Evolutionary conservation across 2,888 invertebrate genomes (phyloP).

Genomic region (Amblyteles armatorius): DNA sequence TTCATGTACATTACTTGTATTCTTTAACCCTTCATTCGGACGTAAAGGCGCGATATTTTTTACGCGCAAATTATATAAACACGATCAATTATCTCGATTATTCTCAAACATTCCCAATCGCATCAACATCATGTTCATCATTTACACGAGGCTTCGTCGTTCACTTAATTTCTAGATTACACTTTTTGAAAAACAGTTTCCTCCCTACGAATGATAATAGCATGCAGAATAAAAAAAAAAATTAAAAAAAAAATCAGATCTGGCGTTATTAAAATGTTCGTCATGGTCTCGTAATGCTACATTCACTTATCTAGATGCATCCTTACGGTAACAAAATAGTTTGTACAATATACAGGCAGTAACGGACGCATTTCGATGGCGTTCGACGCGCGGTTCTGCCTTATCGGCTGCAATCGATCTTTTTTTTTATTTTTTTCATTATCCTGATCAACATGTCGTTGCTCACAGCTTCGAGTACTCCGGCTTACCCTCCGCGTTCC

Average conservation of each 20-base stretch:
- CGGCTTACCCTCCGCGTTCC: conserved; percentile 88
- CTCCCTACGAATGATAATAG: conserved; percentile 52
- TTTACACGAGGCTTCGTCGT: conserved; percentile 47
- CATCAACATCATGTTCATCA: conserved; percentile 42
- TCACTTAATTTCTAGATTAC: conserved; percentile 42
- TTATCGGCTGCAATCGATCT: conserved; percentile 40
- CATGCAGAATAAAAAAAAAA: conserved; percentile 14
- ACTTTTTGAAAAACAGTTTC: conserved; percentile 20
- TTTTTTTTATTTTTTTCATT: conserved; percentile 28
- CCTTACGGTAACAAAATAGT: conserved; percentile 68
- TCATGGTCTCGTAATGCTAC: conserved; percentile 53
- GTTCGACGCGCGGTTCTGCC: conserved; percentile 24
- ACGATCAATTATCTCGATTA: conserved; percentile 17
- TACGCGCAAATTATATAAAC: conserved; percentile 33
- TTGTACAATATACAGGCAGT: conserved; percentile 66
- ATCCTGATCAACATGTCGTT: not conserved
- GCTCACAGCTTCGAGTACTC: conserved; percentile 83
- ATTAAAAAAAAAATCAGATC: not conserved
- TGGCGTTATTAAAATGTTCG: conserved; percentile 31
- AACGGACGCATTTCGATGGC: conserved; percentile 35
- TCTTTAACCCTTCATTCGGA: conserved; percentile 43
- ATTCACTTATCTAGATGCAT: conserved; percentile 62
- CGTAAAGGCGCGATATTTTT: conserved; percentile 16
- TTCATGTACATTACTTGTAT: conserved; percentile 59
- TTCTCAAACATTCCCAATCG: conserved; percentile 48